Conservation (phyloP, 2,888 invertebrate species). For the Eupsilia transversa region DNA sequence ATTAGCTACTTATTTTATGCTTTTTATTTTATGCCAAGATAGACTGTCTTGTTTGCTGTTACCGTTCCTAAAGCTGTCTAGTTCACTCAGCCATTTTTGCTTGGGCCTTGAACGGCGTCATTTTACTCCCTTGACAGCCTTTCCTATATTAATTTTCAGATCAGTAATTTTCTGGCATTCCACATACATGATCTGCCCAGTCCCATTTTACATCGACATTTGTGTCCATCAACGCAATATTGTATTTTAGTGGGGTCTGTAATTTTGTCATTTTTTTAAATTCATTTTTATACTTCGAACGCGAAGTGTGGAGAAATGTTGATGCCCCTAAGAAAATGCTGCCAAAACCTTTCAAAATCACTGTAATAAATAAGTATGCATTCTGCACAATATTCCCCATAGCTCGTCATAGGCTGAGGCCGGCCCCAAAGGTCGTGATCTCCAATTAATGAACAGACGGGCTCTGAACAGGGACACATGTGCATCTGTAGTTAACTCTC, state of each 20-base stretch:
- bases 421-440: slow-evolving; percentile 63
- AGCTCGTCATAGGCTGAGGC: slow-evolving; percentile 35
- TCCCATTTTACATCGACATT: not conserved
- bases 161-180: not conserved
- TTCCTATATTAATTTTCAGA: not conserved
- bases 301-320: not conserved
- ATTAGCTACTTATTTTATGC: not conserved
- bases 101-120: not conserved
- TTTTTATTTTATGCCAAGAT: not conserved
- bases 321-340: not conserved
- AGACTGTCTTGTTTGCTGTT: not conserved
- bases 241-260: not conserved
- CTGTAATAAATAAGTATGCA: slow-evolving; percentile 2
- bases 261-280: not conserved
- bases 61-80: not conserved
- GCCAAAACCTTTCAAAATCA: not conserved
- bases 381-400: slow-evolving; percentile 36
- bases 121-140: not conserved
- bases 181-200: too few relatives aligned
- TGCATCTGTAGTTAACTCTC: slow-evolving; percentile 49
- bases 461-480: slow-evolving; percentile 52
- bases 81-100: not conserved
- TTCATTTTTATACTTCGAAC: not conserved
- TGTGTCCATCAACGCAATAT: not conserved
- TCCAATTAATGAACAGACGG: slow-evolving; percentile 60